Evolutionary conservation across 2,888 invertebrate genomes (phyloP).

Genomic region (Scaeva pyrastri): DNA sequence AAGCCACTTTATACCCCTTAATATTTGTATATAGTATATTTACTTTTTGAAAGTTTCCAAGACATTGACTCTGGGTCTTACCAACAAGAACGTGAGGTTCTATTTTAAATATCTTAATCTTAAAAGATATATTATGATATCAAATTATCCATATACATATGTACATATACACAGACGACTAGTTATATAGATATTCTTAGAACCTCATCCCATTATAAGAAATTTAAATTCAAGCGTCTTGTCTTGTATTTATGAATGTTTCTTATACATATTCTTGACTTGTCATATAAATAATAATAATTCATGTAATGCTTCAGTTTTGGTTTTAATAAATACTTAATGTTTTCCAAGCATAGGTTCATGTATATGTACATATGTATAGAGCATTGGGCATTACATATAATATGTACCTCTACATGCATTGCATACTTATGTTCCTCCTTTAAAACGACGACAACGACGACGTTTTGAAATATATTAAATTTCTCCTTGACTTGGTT

Average conservation of each 20-base stretch:
- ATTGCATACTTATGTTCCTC: slow-evolving; percentile 4
- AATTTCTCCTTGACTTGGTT: slow-evolving; percentile 64
- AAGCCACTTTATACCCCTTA: too few species aligned
- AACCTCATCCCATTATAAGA: neutral
- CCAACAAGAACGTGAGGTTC: too few species aligned
- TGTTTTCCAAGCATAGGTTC: neutral
- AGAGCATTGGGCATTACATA: neutral
- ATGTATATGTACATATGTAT: neutral
- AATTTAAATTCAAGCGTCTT: slow-evolving; percentile 1
- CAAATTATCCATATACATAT: too few species aligned
- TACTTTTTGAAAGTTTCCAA: too few species aligned
- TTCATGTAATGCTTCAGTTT: slow-evolving; percentile 16
- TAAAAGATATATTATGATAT: too few species aligned
- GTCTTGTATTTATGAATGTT: neutral
- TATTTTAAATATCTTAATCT: too few species aligned
- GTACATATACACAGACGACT: too few species aligned
- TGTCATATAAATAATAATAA: slow-evolving; percentile 2
- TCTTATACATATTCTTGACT: neutral
- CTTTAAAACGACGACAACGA: slow-evolving; percentile 3
- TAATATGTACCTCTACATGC: too few species aligned
- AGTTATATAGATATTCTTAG: neutral
- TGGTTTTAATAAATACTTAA: slow-evolving; percentile 31
- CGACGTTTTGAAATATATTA: slow-evolving; percentile 64
- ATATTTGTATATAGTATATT: too few species aligned
- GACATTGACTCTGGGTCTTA: too few species aligned